phyloP scores from a whole-genome alignment of 1,140 invertebrate genomes.

The Ostrea edulis region DNA sequence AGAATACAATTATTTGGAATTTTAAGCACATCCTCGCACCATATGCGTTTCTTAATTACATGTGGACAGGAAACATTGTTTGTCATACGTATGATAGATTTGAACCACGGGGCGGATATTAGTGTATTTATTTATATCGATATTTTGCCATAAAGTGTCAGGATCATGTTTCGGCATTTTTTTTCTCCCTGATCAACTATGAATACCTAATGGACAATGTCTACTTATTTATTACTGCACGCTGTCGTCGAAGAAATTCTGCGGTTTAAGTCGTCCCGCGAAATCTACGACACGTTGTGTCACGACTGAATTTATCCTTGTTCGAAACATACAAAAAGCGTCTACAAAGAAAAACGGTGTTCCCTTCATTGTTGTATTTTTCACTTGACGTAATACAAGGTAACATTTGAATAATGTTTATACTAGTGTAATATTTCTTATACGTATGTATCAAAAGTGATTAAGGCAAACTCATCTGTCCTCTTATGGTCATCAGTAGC shows the following conservation, averaged over 20 bases:
- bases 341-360: background rate
- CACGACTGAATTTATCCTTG: background rate
- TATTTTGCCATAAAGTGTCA: slow-evolving; percentile 29
- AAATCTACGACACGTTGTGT: background rate
- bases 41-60: slow-evolving; percentile 21
- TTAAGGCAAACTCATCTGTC: no score
- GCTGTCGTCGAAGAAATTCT: slow-evolving; percentile 4
- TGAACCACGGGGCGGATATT: slow-evolving; percentile 21
- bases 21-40: slow-evolving; percentile 30
- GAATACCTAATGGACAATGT: slow-evolving; percentile 22
- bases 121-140: slow-evolving; percentile 39
- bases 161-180: slow-evolving; percentile 36
- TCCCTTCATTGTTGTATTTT: background rate
- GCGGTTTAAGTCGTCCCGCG: slow-evolving; percentile 27
- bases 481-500: no score
- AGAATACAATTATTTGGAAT: background rate
- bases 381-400: background rate
- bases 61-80: background rate
- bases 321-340: background rate
- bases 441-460: no score
- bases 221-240: slow-evolving; percentile 25
- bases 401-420: background rate
- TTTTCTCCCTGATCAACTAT: slow-evolving; percentile 34
- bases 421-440: no score
- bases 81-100: slow-evolving; percentile 19